Conservation (phyloP, 1,140 invertebrate species). For the Drosophila auraria region DNA sequence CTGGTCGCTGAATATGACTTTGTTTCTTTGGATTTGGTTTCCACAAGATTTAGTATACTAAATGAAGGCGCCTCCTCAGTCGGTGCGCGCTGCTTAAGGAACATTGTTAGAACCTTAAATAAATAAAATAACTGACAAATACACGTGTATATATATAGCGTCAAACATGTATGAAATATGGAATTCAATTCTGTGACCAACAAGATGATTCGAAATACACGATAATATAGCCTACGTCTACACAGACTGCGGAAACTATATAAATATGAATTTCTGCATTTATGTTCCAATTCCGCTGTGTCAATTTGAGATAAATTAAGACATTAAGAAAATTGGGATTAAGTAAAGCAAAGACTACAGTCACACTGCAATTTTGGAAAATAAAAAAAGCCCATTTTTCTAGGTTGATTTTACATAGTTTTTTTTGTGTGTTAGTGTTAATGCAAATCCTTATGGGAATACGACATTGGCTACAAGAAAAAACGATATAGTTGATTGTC, state of each 20-base stretch:
- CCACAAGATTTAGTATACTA: neutral
- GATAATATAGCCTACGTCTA: conserved; percentile 46
- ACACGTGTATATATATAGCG: conserved; percentile 30
- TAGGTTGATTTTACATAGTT: no score
- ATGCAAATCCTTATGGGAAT: neutral
- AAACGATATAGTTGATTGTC: neutral
- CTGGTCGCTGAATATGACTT: neutral
- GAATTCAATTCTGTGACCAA: conserved; percentile 47
- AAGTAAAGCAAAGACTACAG: no score
- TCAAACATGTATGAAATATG: conserved; percentile 45
- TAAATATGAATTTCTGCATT: neutral
- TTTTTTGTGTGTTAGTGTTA: neutral
- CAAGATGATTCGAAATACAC: conserved; percentile 53
- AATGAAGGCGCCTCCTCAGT: conserved; percentile 32
- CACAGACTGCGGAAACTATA: conserved; percentile 28
- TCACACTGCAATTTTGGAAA: no score
- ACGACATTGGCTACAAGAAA: neutral
- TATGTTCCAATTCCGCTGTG: no score
- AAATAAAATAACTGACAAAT: conserved; percentile 37
- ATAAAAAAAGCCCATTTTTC: no score
- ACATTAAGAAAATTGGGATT: no score
- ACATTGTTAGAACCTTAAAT: conserved; percentile 61
- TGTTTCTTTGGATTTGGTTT: neutral
- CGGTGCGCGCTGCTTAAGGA: conserved; percentile 50
- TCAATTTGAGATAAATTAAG: no score